Evolutionary conservation across 2,888 invertebrate species (phyloP).

Genomic region (Drosophila affinis): DNA sequence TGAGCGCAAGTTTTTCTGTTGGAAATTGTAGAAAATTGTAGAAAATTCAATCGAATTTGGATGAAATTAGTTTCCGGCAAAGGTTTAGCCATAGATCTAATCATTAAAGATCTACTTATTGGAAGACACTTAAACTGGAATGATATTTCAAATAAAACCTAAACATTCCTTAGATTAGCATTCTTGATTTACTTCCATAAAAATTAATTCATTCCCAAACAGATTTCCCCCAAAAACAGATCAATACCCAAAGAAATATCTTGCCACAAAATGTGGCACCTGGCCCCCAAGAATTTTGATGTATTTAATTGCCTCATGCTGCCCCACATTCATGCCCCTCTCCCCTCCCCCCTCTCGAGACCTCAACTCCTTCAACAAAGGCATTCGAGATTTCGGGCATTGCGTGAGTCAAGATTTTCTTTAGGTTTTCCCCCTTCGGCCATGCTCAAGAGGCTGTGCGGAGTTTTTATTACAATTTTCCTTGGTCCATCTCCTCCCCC

Average conservation of each 20-base stretch:
- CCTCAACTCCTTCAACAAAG: constrained; percentile 39
- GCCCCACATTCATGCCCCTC: not conserved
- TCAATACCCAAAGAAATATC: not conserved
- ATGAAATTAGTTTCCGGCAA: not conserved
- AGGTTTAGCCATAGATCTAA: not conserved
- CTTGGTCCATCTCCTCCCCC: constrained; percentile 32
- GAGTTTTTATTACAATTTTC: constrained; percentile 64
- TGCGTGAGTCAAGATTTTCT: constrained; percentile 43
- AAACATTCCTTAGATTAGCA: not conserved
- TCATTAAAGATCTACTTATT: not conserved
- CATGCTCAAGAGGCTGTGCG: constrained; percentile 41
- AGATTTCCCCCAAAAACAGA: not conserved
- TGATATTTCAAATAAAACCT: not conserved
- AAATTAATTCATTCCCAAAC: not conserved
- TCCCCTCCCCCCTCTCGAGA: not conserved
- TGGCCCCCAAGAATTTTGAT: not conserved
- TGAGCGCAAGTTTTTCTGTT: not conserved
- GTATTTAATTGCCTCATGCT: constrained; percentile 32
- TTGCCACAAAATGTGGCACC: not conserved
- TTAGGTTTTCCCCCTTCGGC: constrained; percentile 18
- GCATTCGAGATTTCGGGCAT: constrained; percentile 33
- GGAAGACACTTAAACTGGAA: not conserved
- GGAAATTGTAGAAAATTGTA: not conserved
- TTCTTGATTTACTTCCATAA: not conserved
- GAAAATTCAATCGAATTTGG: not conserved